phyloP scores from a whole-genome alignment of 2,888 invertebrate genomes.

The Ichneumon xanthorius region DNA sequence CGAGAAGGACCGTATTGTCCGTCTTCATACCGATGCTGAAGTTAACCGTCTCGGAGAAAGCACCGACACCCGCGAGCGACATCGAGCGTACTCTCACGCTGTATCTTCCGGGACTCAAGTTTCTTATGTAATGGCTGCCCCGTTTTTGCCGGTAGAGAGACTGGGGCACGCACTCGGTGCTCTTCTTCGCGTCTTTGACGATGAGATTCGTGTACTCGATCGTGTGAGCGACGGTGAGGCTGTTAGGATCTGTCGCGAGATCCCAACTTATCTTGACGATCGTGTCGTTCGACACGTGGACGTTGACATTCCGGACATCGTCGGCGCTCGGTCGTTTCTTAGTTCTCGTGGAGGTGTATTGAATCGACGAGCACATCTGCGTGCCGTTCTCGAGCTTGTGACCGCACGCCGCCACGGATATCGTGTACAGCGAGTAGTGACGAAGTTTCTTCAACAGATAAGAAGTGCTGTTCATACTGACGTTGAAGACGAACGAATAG shows the following conservation, averaged over 20 bases:
- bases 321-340: constrained; percentile 83
- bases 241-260: constrained; percentile 88
- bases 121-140: constrained; percentile 77
- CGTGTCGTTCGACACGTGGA: constrained; percentile 76
- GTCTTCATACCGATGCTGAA: constrained; percentile 74
- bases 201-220: constrained; percentile 86
- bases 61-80: constrained; percentile 87
- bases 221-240: constrained; percentile 88
- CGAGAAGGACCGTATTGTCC: constrained; percentile 67
- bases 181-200: constrained; percentile 81
- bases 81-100: constrained; percentile 87
- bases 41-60: constrained; percentile 77
- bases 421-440: constrained; percentile 87
- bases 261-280: constrained; percentile 86
- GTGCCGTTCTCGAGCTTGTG: constrained; percentile 79
- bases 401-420: constrained; percentile 87
- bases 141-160: constrained; percentile 74
- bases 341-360: constrained; percentile 84
- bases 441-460: constrained; percentile 83
- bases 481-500: constrained; percentile 73
- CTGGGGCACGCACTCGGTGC: constrained; percentile 86
- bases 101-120: constrained; percentile 87
- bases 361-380: constrained; percentile 78
- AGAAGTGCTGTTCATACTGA: constrained; percentile 70
- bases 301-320: constrained; percentile 77